Conservation (phyloP, 2,888 invertebrate species). For the Miltochrista miniata region DNA sequence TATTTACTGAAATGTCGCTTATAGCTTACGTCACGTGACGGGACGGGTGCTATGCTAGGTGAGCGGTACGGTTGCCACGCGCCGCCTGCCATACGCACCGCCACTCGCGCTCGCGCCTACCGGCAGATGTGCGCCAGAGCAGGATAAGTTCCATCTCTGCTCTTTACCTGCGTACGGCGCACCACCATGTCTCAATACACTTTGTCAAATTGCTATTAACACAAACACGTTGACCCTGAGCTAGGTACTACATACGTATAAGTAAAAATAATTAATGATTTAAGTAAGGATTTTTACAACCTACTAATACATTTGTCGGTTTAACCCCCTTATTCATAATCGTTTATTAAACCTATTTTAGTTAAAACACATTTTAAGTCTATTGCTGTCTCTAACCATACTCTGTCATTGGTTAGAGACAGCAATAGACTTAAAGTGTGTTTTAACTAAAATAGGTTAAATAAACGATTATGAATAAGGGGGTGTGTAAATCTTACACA, state of each 20-base stretch:
- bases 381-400: too few species aligned
- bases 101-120: slow-evolving; percentile 52
- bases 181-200: slow-evolving; percentile 15
- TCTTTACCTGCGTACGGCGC: slow-evolving; percentile 36
- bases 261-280: too few species aligned
- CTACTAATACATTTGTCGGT: too few species aligned
- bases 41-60: slow-evolving; percentile 41
- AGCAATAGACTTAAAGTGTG: too few species aligned
- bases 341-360: too few species aligned
- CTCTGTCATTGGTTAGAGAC: too few species aligned
- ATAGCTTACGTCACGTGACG: slow-evolving; percentile 39
- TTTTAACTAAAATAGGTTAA: too few species aligned
- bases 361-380: too few species aligned
- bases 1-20: slow-evolving; percentile 30
- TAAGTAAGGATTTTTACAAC: too few species aligned
- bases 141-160: slow-evolving; percentile 48
- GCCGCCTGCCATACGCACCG: slow-evolving; percentile 20
- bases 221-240: slow-evolving; percentile 37
- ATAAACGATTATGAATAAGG: too few species aligned
- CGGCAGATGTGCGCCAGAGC: slow-evolving; percentile 70
- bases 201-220: slow-evolving; percentile 39
- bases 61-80: slow-evolving; percentile 32
- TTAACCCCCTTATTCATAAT: too few species aligned
- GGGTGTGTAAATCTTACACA: not conserved
- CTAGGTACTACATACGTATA: too few species aligned